Evolutionary conservation across 2,113 vertebrate genomes (phyloP), one percentile per base, ranked within the genome.

Genomic region (Bombycilla garrulus): DNA sequence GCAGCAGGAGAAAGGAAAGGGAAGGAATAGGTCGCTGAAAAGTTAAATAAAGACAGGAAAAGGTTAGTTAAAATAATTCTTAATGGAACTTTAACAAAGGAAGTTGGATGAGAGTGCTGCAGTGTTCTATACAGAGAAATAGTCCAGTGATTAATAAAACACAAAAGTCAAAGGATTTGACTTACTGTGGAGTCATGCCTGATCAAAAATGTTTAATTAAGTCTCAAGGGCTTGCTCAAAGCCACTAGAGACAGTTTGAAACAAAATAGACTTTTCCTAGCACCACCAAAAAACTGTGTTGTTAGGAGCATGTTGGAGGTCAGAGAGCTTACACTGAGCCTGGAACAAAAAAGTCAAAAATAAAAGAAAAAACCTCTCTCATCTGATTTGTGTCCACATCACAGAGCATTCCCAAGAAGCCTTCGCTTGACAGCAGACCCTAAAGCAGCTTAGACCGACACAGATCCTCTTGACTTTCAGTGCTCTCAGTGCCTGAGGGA

Each of bases 111-210:
- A 44, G 25, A 91, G 72, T 56, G 48, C 48, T 87, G 44, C 31
- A 86, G 70, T 18, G 24, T 44, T 89, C 71, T 58, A 76, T 5
- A 35, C 2, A 73, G 33, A 88, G 51, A 76, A 90, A 69, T 8
- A 80, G 58, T 15, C 38, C 44, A 73, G 42, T 31, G 72, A 81
- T 81, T 92, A 88, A 81, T 61, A 93, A 81, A 94, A 92, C n/a
- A 93, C 90, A 67, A 85, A 95, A 82, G 65, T 73, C 89, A 94
- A 95, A 91, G 70, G 54, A 90, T 73, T 94, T 90, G 38, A 93
- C 54, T 90, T 64, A 65, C 42, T 66, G 33, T 25, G 31, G 56
- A 94, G 78, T 77, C 60, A 88, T 0, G 29, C 38, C 73, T 88
- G 73, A 94, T 42, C 22, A 13, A 90, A 92, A 91, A 69, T 48